These are phyloP conservation scores for Octopus sinensis DNA, from an alignment of 1,140 invertebrate genomes.

Conservation along the genomic window DNA sequence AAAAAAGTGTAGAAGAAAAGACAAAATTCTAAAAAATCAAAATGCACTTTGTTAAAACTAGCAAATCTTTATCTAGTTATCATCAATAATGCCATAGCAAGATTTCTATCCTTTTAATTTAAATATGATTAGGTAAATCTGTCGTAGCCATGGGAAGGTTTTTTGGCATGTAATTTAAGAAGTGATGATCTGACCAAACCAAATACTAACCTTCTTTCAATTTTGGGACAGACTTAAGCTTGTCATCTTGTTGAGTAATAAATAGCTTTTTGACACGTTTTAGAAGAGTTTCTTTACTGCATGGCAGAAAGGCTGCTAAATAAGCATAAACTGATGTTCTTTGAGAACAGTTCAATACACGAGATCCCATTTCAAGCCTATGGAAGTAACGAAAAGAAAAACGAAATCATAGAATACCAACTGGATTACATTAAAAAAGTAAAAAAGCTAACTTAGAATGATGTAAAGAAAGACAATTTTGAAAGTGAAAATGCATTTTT, in stretches of 20 bases:
- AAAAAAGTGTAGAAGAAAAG: too few relatives aligned
- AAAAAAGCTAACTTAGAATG: slow-evolving; percentile 12
- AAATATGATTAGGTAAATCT: too few relatives aligned
- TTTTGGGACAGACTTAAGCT: slow-evolving; percentile 60
- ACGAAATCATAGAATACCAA: not conserved
- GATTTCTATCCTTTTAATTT: too few relatives aligned
- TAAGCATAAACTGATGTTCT: slow-evolving; percentile 65
- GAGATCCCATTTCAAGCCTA: slow-evolving; percentile 66
- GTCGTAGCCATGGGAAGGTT: too few relatives aligned
- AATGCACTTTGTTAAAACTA: too few relatives aligned
- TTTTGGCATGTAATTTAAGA: too few relatives aligned
- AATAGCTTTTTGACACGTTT: slow-evolving; percentile 68
- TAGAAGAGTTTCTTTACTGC: slow-evolving; percentile 68
- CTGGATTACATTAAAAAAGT: slow-evolving; percentile 15
- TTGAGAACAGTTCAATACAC: slow-evolving; percentile 52
- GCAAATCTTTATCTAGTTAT: too few relatives aligned
- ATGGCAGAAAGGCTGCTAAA: slow-evolving; percentile 66
- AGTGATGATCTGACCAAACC: not conserved
- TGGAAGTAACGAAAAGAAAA: slow-evolving; percentile 21
- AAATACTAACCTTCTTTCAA: slow-evolving; percentile 54
- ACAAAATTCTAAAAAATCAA: too few relatives aligned
- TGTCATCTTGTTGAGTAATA: slow-evolving; percentile 62
- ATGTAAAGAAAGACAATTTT: not conserved
- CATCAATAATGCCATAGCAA: too few relatives aligned
- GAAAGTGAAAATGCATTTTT: too few relatives aligned